A percentile compares a stretch with the other conserved stretches of the same genome.
Conservation (phyloP, 2,888 invertebrate species). For the Cryptocheilus praepositus region DNA sequence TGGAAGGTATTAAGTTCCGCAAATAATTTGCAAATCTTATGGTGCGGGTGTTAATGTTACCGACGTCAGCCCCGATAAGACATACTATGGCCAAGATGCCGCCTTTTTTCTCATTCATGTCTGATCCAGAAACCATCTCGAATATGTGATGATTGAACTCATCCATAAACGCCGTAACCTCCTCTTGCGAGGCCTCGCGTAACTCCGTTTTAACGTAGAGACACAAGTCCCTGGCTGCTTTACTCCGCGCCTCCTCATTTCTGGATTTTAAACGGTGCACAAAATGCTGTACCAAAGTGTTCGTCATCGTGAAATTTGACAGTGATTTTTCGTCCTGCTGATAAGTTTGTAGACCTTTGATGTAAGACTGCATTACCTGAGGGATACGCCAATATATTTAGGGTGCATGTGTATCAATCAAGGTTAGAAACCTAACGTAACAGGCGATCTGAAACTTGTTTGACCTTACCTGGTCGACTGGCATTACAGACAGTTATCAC, state of each 20-base stretch:
- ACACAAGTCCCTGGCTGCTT: constrained; percentile 92
- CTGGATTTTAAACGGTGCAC: constrained; percentile 92
- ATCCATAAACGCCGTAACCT: constrained; percentile 92
- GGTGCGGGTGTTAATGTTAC: constrained; percentile 92
- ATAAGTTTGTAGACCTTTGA: too few species aligned
- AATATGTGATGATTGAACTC: constrained; percentile 97
- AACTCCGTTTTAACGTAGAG: constrained; percentile 94
- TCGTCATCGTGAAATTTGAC: constrained; percentile 74
- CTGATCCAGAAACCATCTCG: constrained; percentile 95
- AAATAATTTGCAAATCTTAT: constrained; percentile 95
- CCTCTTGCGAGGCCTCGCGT: constrained; percentile 92
- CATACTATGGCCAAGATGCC: constrained; percentile 97
- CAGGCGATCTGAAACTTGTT: too few species aligned
- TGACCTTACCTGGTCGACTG: too few species aligned
- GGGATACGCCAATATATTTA: too few species aligned
- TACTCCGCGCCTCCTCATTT: constrained; percentile 88
- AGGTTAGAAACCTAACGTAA: too few species aligned
- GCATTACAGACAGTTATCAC: too few species aligned
- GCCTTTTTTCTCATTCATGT: constrained; percentile 95
- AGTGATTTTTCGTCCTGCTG: background rate
- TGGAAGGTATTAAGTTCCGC: constrained; percentile 91
- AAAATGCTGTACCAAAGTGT: constrained; percentile 84
- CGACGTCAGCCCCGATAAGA: constrained; percentile 94
- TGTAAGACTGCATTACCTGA: too few species aligned
- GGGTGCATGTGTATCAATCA: too few species aligned